Base-by-base conservation (phyloP, 2,888 invertebrate species). In the Pachymerium ferrugineum region DNA sequence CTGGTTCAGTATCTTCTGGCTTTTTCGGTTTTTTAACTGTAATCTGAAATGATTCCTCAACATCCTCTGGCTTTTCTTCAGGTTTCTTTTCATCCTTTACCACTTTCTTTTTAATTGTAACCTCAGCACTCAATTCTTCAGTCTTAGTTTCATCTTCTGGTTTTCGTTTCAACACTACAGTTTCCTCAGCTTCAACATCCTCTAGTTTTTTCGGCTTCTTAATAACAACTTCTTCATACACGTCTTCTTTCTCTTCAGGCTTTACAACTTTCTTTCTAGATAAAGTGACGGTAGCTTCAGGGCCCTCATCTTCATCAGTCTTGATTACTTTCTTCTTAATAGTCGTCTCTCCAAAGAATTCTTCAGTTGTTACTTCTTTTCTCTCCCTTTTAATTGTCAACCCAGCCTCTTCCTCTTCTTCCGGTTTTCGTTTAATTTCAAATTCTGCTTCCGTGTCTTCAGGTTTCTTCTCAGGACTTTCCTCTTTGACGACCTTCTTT, bases 1-100 rank as follows among this genome's bases (percentile, higher is more conserved):
- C 81, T 54, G 83, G 80, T 79, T 85, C 85, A 70, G 82, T 80
- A 10, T 76, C 73, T 29, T 78, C 73, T 74, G 83, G 83, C 74
- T 80, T 80, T 79, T 84, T 85, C 31, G 73, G 77, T 10, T 22
- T 54, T 85, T 84, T 54, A 85, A 80, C 33, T 83, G 31, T 31
- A 10, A 70, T 35, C 14, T 35, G 12, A 35, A 70, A 70, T 16
- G 35, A 19, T 31, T 70, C 70, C 8, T 70, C 70, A 0, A 70
- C 70, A 35, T 70, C 70, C 31, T 31, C 35, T 1, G 19, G 8
- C 19, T n/a, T n/a, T n/a, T 14, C 31, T 8, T 68, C 28, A 29
- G 35, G n/a, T 1, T n/a, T 33, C 22, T n/a, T 16, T 16, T 33
- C 35, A 16, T 35, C 22, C 33, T 70, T 70, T n/a, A 16, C 6